These are phyloP conservation scores for Uloborus plumipes DNA, from an alignment of 2,888 invertebrate genomes.

Conservation along the genomic window DNA sequence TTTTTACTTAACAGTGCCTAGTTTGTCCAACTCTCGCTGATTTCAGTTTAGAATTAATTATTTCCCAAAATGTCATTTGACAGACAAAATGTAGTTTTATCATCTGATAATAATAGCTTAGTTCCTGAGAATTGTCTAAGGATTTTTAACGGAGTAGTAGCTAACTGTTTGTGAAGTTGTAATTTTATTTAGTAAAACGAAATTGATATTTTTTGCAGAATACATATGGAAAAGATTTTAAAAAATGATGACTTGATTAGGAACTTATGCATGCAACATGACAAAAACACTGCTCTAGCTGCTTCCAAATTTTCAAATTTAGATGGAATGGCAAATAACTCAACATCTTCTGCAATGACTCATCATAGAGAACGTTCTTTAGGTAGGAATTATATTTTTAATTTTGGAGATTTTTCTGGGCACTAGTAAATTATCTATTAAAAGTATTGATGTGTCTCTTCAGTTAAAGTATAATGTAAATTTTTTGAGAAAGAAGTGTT, in stretches of 20 bases:
- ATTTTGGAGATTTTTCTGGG: not conserved
- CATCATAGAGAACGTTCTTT: conserved; percentile 54
- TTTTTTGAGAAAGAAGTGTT: not conserved
- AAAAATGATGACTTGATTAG: conserved; percentile 82
- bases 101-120: no score
- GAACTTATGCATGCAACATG: conserved; percentile 82
- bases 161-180: no score
- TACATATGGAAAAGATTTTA: conserved; percentile 71
- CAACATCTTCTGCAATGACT: conserved; percentile 17
- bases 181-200: not conserved
- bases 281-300: conserved; percentile 65
- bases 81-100: no score
- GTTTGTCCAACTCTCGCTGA: no score
- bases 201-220: conserved; percentile 68
- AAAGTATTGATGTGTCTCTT: no score
- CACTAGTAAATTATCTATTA: not conserved
- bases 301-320: conserved; percentile 10
- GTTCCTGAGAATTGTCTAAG: no score
- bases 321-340: not conserved
- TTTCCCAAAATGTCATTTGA: no score
- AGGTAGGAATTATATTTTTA: conserved; percentile 23
- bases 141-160: no score
- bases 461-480: not conserved
- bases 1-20: no score
- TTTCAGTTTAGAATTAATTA: no score